phyloP scores from a whole-genome alignment of 1,140 invertebrate genomes.

The Neuroterus valhalla region DNA sequence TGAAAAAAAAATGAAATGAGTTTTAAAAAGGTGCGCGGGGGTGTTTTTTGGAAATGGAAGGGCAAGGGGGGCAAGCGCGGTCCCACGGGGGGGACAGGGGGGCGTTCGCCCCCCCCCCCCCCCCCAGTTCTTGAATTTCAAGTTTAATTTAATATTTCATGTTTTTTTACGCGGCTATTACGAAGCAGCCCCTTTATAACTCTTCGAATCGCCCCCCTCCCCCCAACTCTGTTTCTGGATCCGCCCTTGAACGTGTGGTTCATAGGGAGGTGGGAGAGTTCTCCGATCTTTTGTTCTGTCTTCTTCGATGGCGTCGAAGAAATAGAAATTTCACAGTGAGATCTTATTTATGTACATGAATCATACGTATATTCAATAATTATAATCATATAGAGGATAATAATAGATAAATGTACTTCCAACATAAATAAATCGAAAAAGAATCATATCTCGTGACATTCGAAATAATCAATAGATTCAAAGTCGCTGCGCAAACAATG shows the following conservation, averaged over 20 bases:
- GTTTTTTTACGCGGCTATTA: too few relatives aligned
- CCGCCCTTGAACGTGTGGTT: too few relatives aligned
- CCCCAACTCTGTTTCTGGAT: too few relatives aligned
- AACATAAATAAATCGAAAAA: constrained; percentile 60
- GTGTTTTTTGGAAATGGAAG: not conserved
- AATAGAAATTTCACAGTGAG: constrained; percentile 44
- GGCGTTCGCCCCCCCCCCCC: too few relatives aligned
- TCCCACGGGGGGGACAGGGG: too few relatives aligned
- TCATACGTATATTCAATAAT: constrained; percentile 56
- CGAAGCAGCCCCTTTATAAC: too few relatives aligned
- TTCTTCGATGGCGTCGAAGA: constrained; percentile 14
- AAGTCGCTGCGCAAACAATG: constrained; percentile 16
- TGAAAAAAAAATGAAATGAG: too few relatives aligned
- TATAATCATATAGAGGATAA: constrained; percentile 55
- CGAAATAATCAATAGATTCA: constrained; percentile 12
- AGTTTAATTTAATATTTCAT: too few relatives aligned
- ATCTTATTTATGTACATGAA: constrained; percentile 56
- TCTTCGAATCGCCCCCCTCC: too few relatives aligned
- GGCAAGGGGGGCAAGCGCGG: too few relatives aligned
- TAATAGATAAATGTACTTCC: constrained; percentile 58
- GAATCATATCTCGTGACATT: constrained; percentile 31
- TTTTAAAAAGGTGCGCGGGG: too few relatives aligned
- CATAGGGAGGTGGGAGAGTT: constrained; percentile 1
- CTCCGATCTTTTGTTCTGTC: not conserved
- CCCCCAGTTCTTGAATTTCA: too few relatives aligned